phyloP scores from a whole-genome alignment of 2,888 invertebrate genomes.

The Diaphora mendica region DNA sequence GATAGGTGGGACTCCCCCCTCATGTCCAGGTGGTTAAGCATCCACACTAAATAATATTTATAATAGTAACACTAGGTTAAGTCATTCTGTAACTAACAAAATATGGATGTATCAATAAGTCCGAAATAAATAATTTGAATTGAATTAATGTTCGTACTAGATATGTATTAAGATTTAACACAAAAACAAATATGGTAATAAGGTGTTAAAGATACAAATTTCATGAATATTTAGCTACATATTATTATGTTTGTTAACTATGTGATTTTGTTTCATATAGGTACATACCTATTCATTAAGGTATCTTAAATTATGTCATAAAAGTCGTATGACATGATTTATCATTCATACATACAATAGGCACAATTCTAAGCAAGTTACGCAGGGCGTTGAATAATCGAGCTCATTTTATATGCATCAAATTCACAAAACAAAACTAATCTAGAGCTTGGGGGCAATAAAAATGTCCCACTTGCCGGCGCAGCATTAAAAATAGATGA shows the following conservation, averaged over 20 bases:
- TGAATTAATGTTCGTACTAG: too few relatives aligned
- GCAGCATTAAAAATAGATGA: constrained; percentile 82
- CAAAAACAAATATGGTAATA: too few relatives aligned
- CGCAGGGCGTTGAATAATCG: constrained; percentile 80
- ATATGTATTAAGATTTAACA: too few relatives aligned
- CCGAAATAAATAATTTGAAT: too few relatives aligned
- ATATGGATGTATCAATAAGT: too few relatives aligned
- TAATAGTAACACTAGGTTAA: too few relatives aligned
- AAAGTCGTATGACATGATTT: constrained; percentile 67
- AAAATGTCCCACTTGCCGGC: constrained; percentile 82
- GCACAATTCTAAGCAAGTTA: constrained; percentile 70
- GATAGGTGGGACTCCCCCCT: too few relatives aligned
- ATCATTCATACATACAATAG: constrained; percentile 70
- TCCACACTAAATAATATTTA: too few relatives aligned
- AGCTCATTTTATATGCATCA: constrained; percentile 86
- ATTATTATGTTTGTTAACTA: too few relatives aligned
- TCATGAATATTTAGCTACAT: not conserved
- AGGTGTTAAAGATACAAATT: too few relatives aligned
- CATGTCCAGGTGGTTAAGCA: too few relatives aligned
- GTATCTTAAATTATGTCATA: constrained; percentile 19
- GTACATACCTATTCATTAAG: not conserved
- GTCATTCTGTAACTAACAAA: too few relatives aligned
- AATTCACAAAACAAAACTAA: constrained; percentile 86
- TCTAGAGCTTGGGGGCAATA: constrained; percentile 82
- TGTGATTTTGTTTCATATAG: not conserved